These are phyloP conservation scores for Dromius quadrimaculatus DNA, from an alignment of 2,888 invertebrate genomes.

Conservation along the genomic window DNA sequence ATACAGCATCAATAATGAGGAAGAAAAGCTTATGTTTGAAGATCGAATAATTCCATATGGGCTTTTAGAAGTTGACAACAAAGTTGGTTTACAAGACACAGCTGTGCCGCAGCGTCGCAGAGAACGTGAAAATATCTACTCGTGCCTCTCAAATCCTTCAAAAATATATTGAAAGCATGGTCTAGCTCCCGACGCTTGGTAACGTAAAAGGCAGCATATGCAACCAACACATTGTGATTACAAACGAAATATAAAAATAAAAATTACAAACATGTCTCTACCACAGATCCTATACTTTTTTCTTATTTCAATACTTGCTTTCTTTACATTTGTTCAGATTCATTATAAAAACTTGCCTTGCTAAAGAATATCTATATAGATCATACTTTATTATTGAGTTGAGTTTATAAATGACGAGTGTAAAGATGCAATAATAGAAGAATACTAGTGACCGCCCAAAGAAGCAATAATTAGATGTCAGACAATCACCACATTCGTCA, in stretches of 20 bases:
- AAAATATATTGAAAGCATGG: conserved; percentile 48
- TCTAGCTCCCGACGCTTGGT: neutral
- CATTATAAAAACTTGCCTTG: too few relatives aligned
- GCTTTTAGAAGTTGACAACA: conserved; percentile 40
- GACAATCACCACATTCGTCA: too few relatives aligned
- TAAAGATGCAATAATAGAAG: too few relatives aligned
- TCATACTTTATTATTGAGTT: too few relatives aligned
- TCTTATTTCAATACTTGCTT: neutral
- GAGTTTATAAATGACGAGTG: too few relatives aligned
- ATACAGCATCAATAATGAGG: conserved; percentile 23
- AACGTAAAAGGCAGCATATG: conserved; percentile 1
- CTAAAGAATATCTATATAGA: too few relatives aligned
- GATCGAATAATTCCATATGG: conserved; percentile 43
- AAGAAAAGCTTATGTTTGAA: conserved; percentile 29
- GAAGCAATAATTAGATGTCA: too few relatives aligned
- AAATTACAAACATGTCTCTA: conserved; percentile 9
- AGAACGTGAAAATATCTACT: conserved; percentile 45
- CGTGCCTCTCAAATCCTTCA: conserved; percentile 42
- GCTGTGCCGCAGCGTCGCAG: conserved; percentile 15
- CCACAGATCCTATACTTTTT: neutral
- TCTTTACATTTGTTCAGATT: too few relatives aligned
- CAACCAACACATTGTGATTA: conserved; percentile 21
- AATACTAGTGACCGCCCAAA: too few relatives aligned
- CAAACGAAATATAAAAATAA: conserved; percentile 16
- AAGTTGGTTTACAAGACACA: conserved; percentile 47